Percentiles rank a stretch among this genome's conserved stretches.
Evolutionary conservation across 2,888 invertebrate species (phyloP).

Genomic region (Tineola bisselliella): DNA sequence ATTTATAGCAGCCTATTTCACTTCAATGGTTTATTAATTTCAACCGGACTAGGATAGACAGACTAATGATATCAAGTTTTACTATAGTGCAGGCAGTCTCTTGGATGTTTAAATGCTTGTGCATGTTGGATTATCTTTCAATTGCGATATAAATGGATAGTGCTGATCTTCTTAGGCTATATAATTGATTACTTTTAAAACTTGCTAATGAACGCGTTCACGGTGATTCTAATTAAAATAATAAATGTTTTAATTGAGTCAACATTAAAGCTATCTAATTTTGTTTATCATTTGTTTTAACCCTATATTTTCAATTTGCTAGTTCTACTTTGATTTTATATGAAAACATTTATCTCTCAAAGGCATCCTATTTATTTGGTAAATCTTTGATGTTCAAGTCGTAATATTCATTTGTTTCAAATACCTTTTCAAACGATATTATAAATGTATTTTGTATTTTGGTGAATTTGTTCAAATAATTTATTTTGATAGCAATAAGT

Average conservation of each 20-base stretch:
- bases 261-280: neutral
- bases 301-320: neutral
- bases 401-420: neutral
- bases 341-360: slow-evolving; percentile 4
- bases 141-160: no score
- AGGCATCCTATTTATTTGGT: slow-evolving; percentile 6
- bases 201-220: no score
- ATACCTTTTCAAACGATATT: neutral
- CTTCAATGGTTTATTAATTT: no score
- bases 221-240: neutral
- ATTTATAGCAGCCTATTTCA: no score
- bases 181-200: no score
- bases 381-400: slow-evolving; percentile 2
- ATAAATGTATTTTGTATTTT: neutral
- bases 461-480: neutral
- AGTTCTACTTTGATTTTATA: neutral
- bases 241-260: neutral
- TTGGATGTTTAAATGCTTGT: no score
- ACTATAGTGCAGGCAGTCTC: no score
- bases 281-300: neutral
- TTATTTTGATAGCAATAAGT: neutral
- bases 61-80: no score
- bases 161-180: no score
- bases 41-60: no score
- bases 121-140: no score